These are phyloP conservation scores for Tauraco erythrolophus DNA, from an alignment of 2,113 vertebrate species.

Conservation along the genomic window DNA sequence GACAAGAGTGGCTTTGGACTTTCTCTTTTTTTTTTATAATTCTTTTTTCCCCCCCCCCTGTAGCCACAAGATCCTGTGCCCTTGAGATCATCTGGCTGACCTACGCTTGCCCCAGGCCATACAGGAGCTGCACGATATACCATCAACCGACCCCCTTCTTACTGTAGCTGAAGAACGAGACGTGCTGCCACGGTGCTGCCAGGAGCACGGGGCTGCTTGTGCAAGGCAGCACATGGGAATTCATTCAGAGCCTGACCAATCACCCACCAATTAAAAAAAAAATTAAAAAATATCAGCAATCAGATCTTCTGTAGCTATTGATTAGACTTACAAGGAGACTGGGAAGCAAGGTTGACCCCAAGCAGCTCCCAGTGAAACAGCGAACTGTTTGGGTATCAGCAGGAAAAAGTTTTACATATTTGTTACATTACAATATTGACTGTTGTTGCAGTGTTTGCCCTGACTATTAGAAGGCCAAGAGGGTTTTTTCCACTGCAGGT, in stretches of 20 bases:
- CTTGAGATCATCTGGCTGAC: neutral
- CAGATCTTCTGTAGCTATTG: neutral
- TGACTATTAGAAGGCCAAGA: neutral
- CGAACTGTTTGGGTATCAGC: neutral
- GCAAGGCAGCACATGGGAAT: neutral
- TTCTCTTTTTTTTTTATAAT: neutral
- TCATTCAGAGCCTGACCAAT: neutral
- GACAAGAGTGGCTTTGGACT: neutral
- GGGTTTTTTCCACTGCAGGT: neutral
- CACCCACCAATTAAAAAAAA: neutral
- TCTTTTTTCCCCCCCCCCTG: accelerated
- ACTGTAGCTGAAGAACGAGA: neutral
- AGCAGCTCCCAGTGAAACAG: neutral
- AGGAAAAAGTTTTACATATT: neutral
- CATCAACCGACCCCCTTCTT: neutral
- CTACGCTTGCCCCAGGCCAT: neutral
- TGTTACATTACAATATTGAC: too few species aligned
- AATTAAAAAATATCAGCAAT: too few species aligned
- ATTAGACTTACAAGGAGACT: neutral
- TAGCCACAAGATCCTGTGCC: neutral
- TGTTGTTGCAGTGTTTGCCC: neutral
- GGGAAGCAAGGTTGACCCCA: neutral
- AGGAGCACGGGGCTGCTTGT: neutral
- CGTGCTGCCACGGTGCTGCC: neutral
- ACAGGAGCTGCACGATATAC: neutral